Conservation (phyloP, 2,888 invertebrate genomes). For the Tyria jacobaeae region DNA sequence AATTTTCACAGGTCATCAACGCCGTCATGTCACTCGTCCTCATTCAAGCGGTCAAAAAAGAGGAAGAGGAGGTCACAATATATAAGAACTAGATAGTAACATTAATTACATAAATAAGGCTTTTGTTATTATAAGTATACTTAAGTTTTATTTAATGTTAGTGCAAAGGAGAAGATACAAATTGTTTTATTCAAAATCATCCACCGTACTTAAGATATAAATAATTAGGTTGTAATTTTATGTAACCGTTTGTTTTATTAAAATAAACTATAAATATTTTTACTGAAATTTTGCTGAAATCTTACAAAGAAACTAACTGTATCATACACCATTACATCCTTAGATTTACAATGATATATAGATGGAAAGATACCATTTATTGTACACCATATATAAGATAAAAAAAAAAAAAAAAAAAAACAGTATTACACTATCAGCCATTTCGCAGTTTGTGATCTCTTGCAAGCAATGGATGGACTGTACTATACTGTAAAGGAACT, state of each 20-base stretch:
- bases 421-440: no score
- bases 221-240: slow-evolving; percentile 40
- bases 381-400: no score
- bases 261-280: slow-evolving; percentile 44
- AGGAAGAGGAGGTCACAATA: slow-evolving; percentile 87
- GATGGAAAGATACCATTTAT: no score
- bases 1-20: slow-evolving; percentile 88
- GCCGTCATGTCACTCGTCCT: slow-evolving; percentile 90
- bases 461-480: no score
- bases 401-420: no score
- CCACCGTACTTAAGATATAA: slow-evolving; percentile 52
- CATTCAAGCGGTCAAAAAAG: slow-evolving; percentile 91
- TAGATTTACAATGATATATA: no score
- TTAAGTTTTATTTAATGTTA: slow-evolving; percentile 21
- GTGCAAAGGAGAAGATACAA: slow-evolving; percentile 26
- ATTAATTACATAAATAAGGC: slow-evolving; percentile 2
- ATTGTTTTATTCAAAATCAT: slow-evolving; percentile 31
- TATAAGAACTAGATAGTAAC: slow-evolving; percentile 62
- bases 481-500: no score
- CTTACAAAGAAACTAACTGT: neutral
- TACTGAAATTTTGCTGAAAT: slow-evolving; percentile 17
- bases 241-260: slow-evolving; percentile 43
- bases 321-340: no score
- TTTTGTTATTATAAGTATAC: slow-evolving; percentile 9
- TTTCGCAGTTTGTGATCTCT: no score